Percentiles rank a stretch among this genome's conserved stretches.
Evolutionary conservation across 35 echinoderm and acorn worm genomes (phyloP).

Genomic region (Chiridota heheva): DNA sequence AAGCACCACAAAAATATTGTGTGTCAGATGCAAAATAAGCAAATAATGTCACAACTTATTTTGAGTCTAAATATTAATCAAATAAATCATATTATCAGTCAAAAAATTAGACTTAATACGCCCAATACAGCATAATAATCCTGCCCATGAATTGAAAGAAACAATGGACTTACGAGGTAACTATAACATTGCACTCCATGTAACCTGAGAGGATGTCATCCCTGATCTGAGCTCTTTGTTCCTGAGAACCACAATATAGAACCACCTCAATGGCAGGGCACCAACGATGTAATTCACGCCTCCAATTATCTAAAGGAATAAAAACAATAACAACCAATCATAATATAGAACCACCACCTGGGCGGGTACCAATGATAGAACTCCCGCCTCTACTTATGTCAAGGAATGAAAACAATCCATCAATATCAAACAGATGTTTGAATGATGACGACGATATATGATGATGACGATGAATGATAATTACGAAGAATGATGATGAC

Average conservation of each 20-base stretch:
- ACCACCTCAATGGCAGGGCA: conserved; percentile 76
- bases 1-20: too few relatives aligned
- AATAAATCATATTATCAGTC: too few relatives aligned
- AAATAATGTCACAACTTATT: too few relatives aligned
- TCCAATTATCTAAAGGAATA: conserved; percentile 77
- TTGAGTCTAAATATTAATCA: too few relatives aligned
- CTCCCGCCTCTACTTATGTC: background rate
- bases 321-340: background rate
- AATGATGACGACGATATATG: too few relatives aligned
- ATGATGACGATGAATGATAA: too few relatives aligned
- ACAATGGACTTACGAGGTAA: conserved; percentile 81
- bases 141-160: background rate
- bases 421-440: too few relatives aligned
- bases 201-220: conserved; percentile 36
- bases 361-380: background rate
- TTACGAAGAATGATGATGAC: too few relatives aligned
- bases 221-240: conserved; percentile 61
- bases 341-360: too few relatives aligned
- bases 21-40: too few relatives aligned
- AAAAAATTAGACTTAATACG: too few relatives aligned
- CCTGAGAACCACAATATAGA: conserved; percentile 57
- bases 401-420: background rate
- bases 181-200: conserved; percentile 73
- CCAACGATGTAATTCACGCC: conserved; percentile 80
- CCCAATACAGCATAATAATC: too few relatives aligned